These are phyloP conservation scores for Drosophila mimica DNA, from an alignment of 2,888 invertebrate species.

Conservation along the genomic window DNA sequence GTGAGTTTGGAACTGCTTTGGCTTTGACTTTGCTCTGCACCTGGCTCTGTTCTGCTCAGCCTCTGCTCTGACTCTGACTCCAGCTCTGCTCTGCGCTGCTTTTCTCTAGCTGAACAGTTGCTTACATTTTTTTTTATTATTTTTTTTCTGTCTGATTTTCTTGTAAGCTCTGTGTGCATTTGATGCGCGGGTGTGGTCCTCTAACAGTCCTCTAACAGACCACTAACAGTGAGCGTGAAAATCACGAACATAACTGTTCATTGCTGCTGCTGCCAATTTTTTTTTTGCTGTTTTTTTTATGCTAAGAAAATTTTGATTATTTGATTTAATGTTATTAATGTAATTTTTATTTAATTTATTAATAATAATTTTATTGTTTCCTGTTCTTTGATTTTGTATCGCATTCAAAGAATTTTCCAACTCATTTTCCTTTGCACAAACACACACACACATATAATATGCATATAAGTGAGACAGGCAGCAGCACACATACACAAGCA, in stretches of 20 bases:
- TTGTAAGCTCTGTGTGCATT: constrained; percentile 81
- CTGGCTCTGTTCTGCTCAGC: constrained; percentile 9
- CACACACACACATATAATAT: constrained; percentile 4
- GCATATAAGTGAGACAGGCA: constrained; percentile 11
- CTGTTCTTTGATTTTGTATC: constrained; percentile 13
- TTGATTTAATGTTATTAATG: constrained; percentile 23
- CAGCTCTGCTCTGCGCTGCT: constrained; percentile 32
- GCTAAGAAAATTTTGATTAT: constrained; percentile 15
- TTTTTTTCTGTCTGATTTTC: constrained; percentile 46
- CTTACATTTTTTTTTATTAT: constrained; percentile 40
- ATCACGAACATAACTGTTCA: constrained; percentile 36
- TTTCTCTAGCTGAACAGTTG: constrained; percentile 49
- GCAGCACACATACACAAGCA: constrained; percentile 4
- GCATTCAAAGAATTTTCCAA: constrained; percentile 23
- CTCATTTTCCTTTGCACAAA: constrained; percentile 31
- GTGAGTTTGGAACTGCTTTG: constrained; percentile 18
- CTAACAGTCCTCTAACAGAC: constrained; percentile 57
- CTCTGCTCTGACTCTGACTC: constrained; percentile 24
- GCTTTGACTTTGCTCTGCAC: constrained; percentile 1
- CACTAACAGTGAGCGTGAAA: constrained; percentile 61
- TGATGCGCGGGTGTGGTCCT: constrained; percentile 85
- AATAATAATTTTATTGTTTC: background rate
- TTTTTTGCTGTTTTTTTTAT: background rate
- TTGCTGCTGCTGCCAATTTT: constrained; percentile 14
- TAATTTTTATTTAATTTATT: constrained; percentile 4